These are phyloP conservation scores for Antheraea yamamai DNA, from an alignment of 2,888 invertebrate species.

Conservation along the genomic window DNA sequence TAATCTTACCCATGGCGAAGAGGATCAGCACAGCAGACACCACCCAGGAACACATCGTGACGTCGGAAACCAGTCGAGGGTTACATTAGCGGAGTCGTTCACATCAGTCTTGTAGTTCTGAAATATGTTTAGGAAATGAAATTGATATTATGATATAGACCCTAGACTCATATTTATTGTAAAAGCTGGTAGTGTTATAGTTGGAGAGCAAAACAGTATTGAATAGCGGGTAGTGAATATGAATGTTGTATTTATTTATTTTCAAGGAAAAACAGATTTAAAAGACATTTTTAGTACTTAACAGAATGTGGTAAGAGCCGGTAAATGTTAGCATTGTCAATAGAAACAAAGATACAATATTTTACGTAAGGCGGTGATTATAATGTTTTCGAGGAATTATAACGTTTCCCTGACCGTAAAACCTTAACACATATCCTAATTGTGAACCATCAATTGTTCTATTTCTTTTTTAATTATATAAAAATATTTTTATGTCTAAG, in stretches of 20 bases:
- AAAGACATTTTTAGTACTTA: no score
- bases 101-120: background rate
- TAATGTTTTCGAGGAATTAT: background rate
- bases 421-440: no score
- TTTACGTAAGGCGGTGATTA: background rate
- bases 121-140: background rate
- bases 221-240: no score
- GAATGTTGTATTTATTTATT: no score
- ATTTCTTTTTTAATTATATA: no score
- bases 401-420: no score
- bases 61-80: conserved; percentile 34
- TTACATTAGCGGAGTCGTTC: conserved; percentile 45
- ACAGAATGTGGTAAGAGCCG: no score
- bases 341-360: background rate
- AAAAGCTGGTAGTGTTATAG: no score
- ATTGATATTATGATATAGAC: background rate
- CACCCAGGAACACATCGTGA: conserved; percentile 73
- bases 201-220: no score
- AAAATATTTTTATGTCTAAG: no score
- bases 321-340: background rate
- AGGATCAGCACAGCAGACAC: conserved; percentile 69
- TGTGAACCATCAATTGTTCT: no score
- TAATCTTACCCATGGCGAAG: conserved; percentile 70
- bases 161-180: background rate
- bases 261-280: no score